Evolutionary conservation across 2,113 vertebrate species (phyloP).

Genomic region (Nerophis lumbriciformis): DNA sequence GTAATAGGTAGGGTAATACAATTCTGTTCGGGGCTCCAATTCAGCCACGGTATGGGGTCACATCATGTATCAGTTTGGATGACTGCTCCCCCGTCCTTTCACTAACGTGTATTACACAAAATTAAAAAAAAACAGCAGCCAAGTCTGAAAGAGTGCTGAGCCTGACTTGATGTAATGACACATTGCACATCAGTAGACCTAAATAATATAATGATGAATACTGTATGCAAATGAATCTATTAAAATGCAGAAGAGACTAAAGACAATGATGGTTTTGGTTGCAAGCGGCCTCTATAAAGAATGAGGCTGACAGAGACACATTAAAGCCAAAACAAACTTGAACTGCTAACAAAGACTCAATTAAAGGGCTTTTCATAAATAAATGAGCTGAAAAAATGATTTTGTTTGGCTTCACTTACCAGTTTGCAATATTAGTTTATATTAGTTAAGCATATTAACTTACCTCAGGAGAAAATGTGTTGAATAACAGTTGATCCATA

Average conservation of each 20-base stretch:
- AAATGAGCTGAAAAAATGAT: not conserved
- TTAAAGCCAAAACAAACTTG: not conserved
- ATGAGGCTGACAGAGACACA: not conserved
- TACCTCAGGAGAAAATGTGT: not conserved
- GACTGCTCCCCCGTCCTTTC: too few species aligned
- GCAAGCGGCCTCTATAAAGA: conserved; percentile 4
- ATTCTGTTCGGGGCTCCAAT: too few species aligned
- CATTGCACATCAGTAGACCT: conserved; percentile 40
- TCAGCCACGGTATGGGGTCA: too few species aligned
- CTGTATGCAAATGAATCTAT: conserved; percentile 40
- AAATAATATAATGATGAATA: conserved; percentile 42
- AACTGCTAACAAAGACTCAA: conserved; percentile 3
- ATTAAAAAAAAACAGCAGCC: conserved; percentile 20
- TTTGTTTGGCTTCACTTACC: too few species aligned
- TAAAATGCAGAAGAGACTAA: conserved; percentile 25
- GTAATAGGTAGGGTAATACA: too few species aligned
- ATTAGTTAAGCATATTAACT: not conserved
- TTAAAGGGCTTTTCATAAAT: not conserved
- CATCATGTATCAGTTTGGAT: too few species aligned
- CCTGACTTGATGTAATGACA: conserved; percentile 28
- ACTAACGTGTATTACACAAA: conserved; percentile 31
- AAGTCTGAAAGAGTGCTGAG: conserved; percentile 46
- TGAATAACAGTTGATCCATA: not conserved
- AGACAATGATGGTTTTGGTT: too few species aligned
- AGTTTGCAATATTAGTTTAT: not conserved